Conservation (phyloP, 2,113 vertebrate species). For the Megalops atlanticus region DNA sequence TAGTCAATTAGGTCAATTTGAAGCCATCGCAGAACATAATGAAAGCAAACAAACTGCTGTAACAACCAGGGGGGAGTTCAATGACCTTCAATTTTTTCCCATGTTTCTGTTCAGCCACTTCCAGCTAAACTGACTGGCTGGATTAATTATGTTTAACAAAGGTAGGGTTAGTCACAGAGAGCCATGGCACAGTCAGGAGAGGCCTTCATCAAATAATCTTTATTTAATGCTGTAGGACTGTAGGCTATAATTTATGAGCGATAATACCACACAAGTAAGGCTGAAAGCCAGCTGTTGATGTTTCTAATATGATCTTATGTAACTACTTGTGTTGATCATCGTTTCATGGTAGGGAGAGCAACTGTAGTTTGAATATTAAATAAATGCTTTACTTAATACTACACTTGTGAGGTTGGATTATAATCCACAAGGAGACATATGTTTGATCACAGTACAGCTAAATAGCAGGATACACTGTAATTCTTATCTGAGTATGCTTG, state of each 20-base stretch:
- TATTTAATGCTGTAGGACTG: background rate
- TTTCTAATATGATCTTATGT: background rate
- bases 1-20: background rate
- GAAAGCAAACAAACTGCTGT: background rate
- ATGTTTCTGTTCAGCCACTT: conserved; percentile 13
- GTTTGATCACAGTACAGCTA: no score
- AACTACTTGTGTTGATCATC: background rate
- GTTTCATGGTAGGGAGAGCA: no score
- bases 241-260: background rate
- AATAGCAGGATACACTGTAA: no score
- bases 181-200: background rate
- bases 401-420: no score
- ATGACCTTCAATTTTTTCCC: conserved; percentile 21
- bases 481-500: background rate
- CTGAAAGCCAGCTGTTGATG: background rate
- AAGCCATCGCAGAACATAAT: background rate
- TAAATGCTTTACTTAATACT: no score
- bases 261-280: background rate
- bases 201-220: background rate
- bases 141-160: conserved; percentile 29
- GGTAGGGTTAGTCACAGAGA: background rate
- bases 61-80: background rate
- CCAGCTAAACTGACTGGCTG: conserved; percentile 34
- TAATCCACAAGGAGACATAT: no score
- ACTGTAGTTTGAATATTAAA: no score